phyloP scores from a whole-genome alignment of 2,888 invertebrate species.

The Athalia circularis region DNA sequence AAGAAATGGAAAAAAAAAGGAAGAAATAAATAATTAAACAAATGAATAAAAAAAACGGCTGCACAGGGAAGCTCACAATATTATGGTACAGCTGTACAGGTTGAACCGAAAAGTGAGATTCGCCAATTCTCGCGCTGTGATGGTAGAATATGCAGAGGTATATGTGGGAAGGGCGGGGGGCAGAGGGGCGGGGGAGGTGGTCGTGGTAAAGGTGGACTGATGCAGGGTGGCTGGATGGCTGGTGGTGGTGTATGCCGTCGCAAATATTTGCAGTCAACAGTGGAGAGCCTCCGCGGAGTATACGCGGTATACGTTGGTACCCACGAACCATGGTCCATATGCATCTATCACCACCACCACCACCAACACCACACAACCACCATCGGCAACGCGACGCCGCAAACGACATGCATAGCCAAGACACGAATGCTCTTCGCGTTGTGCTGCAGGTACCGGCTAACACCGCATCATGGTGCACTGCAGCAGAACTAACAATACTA shows the following conservation, averaged over 20 bases:
- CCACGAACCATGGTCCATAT: neutral
- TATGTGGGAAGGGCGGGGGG: neutral
- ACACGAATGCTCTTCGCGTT: conserved; percentile 51
- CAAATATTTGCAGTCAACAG: conserved; percentile 73
- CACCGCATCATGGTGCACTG: too few species aligned
- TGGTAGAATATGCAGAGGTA: neutral
- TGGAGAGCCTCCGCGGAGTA: conserved; percentile 53
- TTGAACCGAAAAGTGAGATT: too few species aligned
- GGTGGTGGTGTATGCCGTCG: conserved; percentile 63
- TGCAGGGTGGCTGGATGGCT: conserved; percentile 46
- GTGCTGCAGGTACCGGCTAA: neutral
- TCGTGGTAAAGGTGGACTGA: neutral
- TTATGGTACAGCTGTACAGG: too few species aligned
- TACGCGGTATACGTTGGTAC: conserved; percentile 50
- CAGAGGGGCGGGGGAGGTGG: neutral
- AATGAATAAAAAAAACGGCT: neutral
- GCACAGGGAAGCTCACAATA: neutral
- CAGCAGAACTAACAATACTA: too few species aligned
- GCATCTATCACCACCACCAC: too few species aligned
- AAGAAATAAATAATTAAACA: too few species aligned
- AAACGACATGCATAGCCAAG: conserved; percentile 64
- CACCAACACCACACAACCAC: neutral
- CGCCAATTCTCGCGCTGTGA: neutral
- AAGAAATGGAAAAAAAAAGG: too few species aligned
- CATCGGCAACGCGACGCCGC: conserved; percentile 50